Evolutionary conservation across 2,888 invertebrate genomes (phyloP).

Genomic region (Lithophane leautieri): DNA sequence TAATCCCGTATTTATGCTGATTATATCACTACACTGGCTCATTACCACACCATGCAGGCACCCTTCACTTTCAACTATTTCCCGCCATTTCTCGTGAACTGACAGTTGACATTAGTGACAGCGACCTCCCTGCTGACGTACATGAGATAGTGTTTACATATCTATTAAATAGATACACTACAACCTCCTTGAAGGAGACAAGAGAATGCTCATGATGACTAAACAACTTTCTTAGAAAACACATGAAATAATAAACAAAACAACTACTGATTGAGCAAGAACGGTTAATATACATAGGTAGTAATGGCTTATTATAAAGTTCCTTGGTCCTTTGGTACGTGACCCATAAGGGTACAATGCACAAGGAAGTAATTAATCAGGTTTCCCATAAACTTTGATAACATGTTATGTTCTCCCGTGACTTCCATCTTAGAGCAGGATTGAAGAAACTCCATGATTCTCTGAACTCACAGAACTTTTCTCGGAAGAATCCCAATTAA

Average conservation of each 20-base stretch:
- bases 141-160: no score
- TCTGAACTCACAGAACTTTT: neutral
- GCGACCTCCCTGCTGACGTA: no score
- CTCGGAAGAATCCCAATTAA: neutral
- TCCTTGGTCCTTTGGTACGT: constrained; percentile 16
- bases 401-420: constrained; percentile 48
- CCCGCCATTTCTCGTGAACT: no score
- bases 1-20: no score
- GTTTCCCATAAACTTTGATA: constrained; percentile 46
- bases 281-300: constrained; percentile 3
- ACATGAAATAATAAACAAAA: neutral
- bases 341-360: constrained; percentile 25
- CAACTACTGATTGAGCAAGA: neutral
- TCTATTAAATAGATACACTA: no score
- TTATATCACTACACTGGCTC: no score
- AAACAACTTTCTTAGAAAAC: neutral
- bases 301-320: constrained; percentile 24
- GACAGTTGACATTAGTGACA: no score
- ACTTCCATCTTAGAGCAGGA: constrained; percentile 44
- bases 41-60: no score
- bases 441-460: constrained; percentile 22
- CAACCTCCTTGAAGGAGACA: no score
- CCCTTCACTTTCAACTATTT: no score
- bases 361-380: constrained; percentile 50
- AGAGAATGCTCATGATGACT: neutral